phyloP scores from a whole-genome alignment of 2,888 invertebrate genomes.

The Ctena decussata region DNA sequence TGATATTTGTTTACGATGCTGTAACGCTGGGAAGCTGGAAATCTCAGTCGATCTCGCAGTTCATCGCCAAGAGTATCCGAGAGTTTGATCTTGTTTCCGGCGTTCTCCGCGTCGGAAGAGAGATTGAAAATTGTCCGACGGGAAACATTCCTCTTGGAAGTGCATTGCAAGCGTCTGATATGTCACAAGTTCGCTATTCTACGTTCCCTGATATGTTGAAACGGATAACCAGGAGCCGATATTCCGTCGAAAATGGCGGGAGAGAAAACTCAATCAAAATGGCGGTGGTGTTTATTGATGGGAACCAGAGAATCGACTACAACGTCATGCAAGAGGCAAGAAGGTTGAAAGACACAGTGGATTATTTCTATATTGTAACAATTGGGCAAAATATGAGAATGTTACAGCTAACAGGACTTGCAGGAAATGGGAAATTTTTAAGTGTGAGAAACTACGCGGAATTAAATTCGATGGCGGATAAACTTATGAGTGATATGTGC shows the following conservation, averaged over 20 bases:
- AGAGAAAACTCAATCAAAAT: slow-evolving; percentile 55
- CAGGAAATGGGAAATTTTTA: slow-evolving; percentile 45
- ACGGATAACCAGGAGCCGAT: slow-evolving; percentile 46
- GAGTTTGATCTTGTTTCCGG: slow-evolving; percentile 52
- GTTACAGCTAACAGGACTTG: slow-evolving; percentile 28
- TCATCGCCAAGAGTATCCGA: slow-evolving; percentile 52
- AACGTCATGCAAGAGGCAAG: slow-evolving; percentile 43
- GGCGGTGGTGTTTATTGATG: slow-evolving; percentile 65
- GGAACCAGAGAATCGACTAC: slow-evolving; percentile 46
- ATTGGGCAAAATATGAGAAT: slow-evolving; percentile 52
- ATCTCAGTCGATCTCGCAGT: slow-evolving; percentile 64
- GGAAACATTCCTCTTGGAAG: slow-evolving; percentile 61
- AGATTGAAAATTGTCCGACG: slow-evolving; percentile 65
- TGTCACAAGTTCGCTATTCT: slow-evolving; percentile 51
- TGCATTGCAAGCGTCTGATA: slow-evolving; percentile 42
- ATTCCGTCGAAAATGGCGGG: slow-evolving; percentile 61
- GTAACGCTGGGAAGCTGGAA: slow-evolving; percentile 66
- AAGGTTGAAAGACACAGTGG: slow-evolving; percentile 44
- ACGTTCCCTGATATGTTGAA: slow-evolving; percentile 59
- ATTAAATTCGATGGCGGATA: slow-evolving; percentile 39
- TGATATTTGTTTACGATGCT: slow-evolving; percentile 72
- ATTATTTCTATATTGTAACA: slow-evolving; percentile 57
- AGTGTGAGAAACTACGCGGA: slow-evolving; percentile 52
- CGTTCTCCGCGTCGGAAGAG: slow-evolving; percentile 62
- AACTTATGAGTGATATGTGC: slow-evolving; percentile 56